phyloP scores from a whole-genome alignment of 2,113 vertebrate species.

The Nannospalax galili region DNA sequence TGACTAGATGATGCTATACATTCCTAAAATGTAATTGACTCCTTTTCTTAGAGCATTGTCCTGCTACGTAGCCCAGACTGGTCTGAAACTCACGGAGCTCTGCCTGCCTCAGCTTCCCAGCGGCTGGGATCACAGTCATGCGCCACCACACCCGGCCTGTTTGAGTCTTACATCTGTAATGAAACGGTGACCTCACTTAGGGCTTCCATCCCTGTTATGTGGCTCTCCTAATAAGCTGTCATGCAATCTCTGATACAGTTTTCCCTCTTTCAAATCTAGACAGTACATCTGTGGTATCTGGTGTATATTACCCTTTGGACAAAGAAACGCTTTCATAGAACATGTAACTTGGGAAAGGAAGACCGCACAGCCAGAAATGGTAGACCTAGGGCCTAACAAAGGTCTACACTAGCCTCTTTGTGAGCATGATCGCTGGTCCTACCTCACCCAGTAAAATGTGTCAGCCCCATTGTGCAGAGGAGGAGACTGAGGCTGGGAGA shows the following conservation, averaged over 20 bases:
- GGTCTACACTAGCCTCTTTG: too few relatives aligned
- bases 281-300: rapidly evolving
- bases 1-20: background rate
- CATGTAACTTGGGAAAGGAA: too few relatives aligned
- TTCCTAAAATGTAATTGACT: background rate
- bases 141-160: background rate
- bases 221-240: rapidly evolving
- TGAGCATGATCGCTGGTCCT: too few relatives aligned
- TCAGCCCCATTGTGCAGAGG: too few relatives aligned
- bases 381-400: too few relatives aligned
- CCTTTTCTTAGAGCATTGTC: background rate
- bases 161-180: rapidly evolving
- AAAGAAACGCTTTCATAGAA: too few relatives aligned
- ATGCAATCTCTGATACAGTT: rapidly evolving
- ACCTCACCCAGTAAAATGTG: too few relatives aligned
- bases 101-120: background rate
- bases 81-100: background rate
- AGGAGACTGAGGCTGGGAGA: too few relatives aligned
- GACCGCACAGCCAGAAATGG: too few relatives aligned
- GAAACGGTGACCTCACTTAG: rapidly evolving
- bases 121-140: background rate
- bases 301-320: too few relatives aligned
- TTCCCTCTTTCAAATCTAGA: background rate
- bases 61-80: background rate
- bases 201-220: rapidly evolving